These are phyloP conservation scores for Epinephelus cyanopodus DNA, from an alignment of 2,113 vertebrate species.

Conservation along the genomic window DNA sequence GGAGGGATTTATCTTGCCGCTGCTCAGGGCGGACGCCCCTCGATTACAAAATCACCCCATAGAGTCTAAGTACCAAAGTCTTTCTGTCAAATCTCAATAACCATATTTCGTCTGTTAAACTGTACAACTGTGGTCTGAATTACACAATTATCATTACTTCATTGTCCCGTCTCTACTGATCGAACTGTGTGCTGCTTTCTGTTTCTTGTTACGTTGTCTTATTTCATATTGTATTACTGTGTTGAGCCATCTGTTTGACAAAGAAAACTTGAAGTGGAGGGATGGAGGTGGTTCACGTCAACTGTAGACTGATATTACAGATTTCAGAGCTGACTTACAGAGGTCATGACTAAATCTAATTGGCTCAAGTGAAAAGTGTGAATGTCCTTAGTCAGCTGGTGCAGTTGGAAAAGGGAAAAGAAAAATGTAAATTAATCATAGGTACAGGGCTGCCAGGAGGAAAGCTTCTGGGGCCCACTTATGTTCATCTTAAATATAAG, in stretches of 20 bases:
- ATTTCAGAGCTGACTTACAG: background rate
- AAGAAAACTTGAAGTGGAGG: background rate
- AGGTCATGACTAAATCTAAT: background rate
- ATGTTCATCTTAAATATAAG: too few relatives aligned
- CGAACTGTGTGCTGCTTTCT: background rate
- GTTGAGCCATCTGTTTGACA: background rate
- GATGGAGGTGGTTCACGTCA: background rate
- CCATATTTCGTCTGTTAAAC: too few relatives aligned
- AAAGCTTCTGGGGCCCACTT: too few relatives aligned
- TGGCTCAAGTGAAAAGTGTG: background rate
- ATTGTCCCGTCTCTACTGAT: too few relatives aligned
- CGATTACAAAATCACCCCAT: too few relatives aligned
- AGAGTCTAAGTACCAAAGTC: too few relatives aligned
- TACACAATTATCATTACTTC: too few relatives aligned
- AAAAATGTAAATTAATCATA: background rate
- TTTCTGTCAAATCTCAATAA: too few relatives aligned
- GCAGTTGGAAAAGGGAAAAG: background rate
- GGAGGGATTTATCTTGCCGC: too few relatives aligned
- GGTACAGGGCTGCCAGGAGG: too few relatives aligned
- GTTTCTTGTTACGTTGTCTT: background rate
- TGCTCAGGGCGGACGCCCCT: too few relatives aligned
- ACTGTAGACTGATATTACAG: background rate
- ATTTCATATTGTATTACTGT: background rate
- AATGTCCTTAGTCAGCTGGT: background rate
- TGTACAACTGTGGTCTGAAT: too few relatives aligned